These are phyloP conservation scores for Cepaea nemoralis DNA, from an alignment of 1,140 invertebrate genomes.

Conservation along the genomic window DNA sequence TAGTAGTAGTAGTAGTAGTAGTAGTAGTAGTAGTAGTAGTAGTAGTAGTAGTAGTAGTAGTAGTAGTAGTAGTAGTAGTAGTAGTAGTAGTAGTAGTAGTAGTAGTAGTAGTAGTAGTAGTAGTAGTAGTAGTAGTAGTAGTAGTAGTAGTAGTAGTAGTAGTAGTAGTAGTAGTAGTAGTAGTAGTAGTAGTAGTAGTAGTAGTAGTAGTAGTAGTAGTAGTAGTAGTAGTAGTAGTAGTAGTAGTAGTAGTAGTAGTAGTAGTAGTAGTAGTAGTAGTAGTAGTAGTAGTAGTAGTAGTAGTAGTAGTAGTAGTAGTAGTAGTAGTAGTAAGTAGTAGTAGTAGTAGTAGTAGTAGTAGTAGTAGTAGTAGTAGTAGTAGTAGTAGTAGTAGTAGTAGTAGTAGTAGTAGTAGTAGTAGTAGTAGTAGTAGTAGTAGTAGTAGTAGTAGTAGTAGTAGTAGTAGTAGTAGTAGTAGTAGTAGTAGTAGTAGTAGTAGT, in stretches of 20 bases:
- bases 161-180: slow-evolving; percentile 37
- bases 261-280: slow-evolving; percentile 44
- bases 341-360: slow-evolving; percentile 46
- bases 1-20: too few relatives aligned
- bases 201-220: not conserved
- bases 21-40: too few relatives aligned
- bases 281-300: slow-evolving; percentile 46
- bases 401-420: slow-evolving; percentile 39
- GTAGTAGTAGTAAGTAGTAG: too few relatives aligned
- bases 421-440: slow-evolving; percentile 43
- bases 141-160: slow-evolving; percentile 35
- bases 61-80: not conserved
- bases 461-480: slow-evolving; percentile 40
- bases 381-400: slow-evolving; percentile 37
- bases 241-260: slow-evolving; percentile 42
- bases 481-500: slow-evolving; percentile 38
- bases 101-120: not conserved
- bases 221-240: slow-evolving; percentile 32
- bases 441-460: slow-evolving; percentile 42
- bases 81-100: not conserved
- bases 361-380: slow-evolving; percentile 40
- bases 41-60: not conserved
- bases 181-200: not conserved
- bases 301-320: slow-evolving; percentile 46
- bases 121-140: slow-evolving; percentile 14